Evolutionary conservation across 2,797 vertebrate genomes (phyloP).

Genomic region (Sebastes jordani): DNA sequence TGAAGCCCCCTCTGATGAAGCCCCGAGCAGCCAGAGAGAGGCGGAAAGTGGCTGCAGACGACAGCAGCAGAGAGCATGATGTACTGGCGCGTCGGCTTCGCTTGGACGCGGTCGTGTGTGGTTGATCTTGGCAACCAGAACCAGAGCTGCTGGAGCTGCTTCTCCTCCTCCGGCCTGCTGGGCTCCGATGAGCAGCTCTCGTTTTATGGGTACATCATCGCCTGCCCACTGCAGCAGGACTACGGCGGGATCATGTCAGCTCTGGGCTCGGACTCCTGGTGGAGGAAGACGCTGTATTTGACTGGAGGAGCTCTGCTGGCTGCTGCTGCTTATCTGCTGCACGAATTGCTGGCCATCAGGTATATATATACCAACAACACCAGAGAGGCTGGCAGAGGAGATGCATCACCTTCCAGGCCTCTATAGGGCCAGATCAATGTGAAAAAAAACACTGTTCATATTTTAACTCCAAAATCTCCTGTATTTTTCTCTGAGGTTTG

Average conservation of each 20-base stretch:
- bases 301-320: constrained; percentile 97
- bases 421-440: background rate
- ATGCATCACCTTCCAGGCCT: constrained; percentile 21
- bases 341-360: constrained; percentile 96
- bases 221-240: constrained; percentile 93
- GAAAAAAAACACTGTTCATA: background rate
- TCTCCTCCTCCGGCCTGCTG: constrained; percentile 84
- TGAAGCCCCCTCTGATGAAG: constrained; percentile 79
- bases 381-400: constrained; percentile 1
- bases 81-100: constrained; percentile 94
- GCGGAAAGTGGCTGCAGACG: constrained; percentile 79
- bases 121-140: constrained; percentile 90
- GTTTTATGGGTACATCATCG: constrained; percentile 92
- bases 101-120: constrained; percentile 91
- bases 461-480: background rate
- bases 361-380: constrained; percentile 61
- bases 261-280: constrained; percentile 95
- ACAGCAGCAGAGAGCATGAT: constrained; percentile 88
- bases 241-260: constrained; percentile 93
- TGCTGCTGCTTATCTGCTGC: constrained; percentile 95
- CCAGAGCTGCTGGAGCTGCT: constrained; percentile 76
- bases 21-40: constrained; percentile 76
- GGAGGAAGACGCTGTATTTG: constrained; percentile 97
- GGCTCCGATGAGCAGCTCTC: constrained; percentile 89
- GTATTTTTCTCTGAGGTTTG: constrained; percentile 31